Conservation (phyloP, 2,797 vertebrate genomes). For the Tenualosa thibaudeaui region DNA sequence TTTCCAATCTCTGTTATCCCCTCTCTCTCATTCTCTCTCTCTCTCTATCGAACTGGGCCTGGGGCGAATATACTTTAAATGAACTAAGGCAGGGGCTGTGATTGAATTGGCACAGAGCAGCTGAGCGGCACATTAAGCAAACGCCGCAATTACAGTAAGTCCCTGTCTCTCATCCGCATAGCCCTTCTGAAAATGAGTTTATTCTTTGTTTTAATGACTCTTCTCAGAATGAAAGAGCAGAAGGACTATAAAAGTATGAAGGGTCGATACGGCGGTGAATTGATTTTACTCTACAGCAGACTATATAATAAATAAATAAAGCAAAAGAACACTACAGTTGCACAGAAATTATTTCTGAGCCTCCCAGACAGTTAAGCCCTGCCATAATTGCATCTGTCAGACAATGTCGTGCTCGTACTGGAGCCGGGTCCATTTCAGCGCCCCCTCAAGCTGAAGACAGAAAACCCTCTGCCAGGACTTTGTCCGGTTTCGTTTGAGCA, state of each 20-base stretch:
- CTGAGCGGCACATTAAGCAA: background rate
- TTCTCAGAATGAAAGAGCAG: slow-evolving; percentile 7
- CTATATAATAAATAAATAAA: background rate
- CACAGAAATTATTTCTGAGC: slow-evolving; percentile 7
- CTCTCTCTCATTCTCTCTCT: background rate
- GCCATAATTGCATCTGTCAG: background rate
- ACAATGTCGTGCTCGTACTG: background rate
- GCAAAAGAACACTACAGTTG: background rate
- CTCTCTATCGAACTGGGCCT: background rate
- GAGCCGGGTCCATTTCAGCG: background rate
- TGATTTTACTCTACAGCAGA: background rate
- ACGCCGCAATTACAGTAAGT: background rate
- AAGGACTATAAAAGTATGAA: background rate
- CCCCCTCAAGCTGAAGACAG: background rate
- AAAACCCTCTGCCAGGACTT: background rate
- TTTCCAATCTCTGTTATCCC: background rate
- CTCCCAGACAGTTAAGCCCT: slow-evolving; percentile 13
- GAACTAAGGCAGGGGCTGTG: background rate
- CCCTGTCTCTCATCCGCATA: background rate
- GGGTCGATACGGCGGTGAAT: background rate
- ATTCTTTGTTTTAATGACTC: slow-evolving; percentile 17
- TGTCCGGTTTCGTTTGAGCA: background rate
- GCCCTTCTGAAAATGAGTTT: background rate
- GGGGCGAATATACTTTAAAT: background rate
- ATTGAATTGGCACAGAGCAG: slow-evolving; percentile 11